phyloP scores from a whole-genome alignment of 2,113 vertebrate genomes.

The Calyptommatus sinebrachiatus region DNA sequence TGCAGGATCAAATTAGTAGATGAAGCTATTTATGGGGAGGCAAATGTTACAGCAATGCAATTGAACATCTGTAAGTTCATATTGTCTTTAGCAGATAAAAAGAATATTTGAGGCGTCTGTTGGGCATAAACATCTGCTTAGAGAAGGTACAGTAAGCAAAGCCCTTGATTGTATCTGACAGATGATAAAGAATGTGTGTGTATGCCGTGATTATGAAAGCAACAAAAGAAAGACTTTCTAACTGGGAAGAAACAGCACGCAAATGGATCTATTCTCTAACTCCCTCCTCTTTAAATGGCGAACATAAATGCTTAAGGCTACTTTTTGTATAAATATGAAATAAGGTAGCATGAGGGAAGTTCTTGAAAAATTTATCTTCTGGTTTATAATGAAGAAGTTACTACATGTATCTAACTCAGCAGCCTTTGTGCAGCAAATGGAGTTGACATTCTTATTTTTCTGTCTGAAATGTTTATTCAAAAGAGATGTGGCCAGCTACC shows the following conservation, averaged over 20 bases:
- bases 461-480: background rate
- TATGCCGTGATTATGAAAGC: constrained; percentile 13
- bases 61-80: constrained; percentile 21
- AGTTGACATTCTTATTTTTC: too few species aligned
- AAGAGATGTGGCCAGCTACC: background rate
- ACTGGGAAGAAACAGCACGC: background rate
- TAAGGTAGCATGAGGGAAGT: too few species aligned
- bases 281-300: too few species aligned
- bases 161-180: constrained; percentile 25
- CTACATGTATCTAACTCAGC: background rate
- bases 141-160: constrained; percentile 22
- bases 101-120: constrained; percentile 2
- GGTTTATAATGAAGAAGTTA: too few species aligned
- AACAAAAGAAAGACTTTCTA: background rate
- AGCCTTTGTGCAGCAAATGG: too few species aligned
- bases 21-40: constrained; percentile 4
- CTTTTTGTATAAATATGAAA: background rate
- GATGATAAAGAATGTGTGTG: constrained; percentile 6
- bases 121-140: constrained; percentile 35
- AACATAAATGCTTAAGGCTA: too few species aligned
- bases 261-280: background rate
- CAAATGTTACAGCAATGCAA: constrained; percentile 17
- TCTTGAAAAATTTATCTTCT: background rate
- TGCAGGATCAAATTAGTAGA: constrained; percentile 9
- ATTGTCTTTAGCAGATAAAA: constrained; percentile 35